Evolutionary conservation across 2,888 invertebrate genomes (phyloP).

Genomic region (Erebia palarica): DNA sequence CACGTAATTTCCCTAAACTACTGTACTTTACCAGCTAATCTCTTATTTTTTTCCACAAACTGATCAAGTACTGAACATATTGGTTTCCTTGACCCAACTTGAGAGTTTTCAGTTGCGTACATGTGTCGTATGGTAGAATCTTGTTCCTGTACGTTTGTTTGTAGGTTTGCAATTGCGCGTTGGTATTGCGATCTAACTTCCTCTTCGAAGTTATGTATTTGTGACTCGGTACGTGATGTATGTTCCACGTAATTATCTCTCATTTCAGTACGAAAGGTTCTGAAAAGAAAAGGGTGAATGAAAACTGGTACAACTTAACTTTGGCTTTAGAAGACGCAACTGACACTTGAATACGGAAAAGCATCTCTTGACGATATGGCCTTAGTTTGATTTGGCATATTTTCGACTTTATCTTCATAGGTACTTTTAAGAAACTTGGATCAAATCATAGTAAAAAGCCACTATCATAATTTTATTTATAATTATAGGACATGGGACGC

Average conservation of each 20-base stretch:
- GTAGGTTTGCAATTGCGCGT: conserved; percentile 48
- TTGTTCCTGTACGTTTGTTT: conserved; percentile 53
- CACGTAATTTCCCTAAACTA: neutral
- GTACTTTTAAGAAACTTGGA: too few relatives aligned
- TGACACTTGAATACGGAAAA: too few relatives aligned
- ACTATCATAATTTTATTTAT: too few relatives aligned
- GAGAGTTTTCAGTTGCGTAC: conserved; percentile 58
- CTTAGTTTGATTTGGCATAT: too few relatives aligned
- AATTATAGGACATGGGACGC: too few relatives aligned
- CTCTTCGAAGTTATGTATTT: conserved; percentile 58
- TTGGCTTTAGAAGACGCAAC: too few relatives aligned
- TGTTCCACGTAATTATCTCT: conserved; percentile 62
- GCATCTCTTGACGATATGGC: too few relatives aligned
- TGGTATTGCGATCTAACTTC: conserved; percentile 56
- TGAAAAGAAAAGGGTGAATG: conserved; percentile 44
- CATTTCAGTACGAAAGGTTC: conserved; percentile 67
- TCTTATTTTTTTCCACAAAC: conserved; percentile 57
- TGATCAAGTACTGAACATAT: conserved; percentile 61
- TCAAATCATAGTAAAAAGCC: too few relatives aligned
- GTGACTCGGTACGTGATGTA: conserved; percentile 48
- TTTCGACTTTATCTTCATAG: too few relatives aligned
- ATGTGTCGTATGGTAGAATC: conserved; percentile 44
- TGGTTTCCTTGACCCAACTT: conserved; percentile 60
- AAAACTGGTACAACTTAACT: too few relatives aligned
- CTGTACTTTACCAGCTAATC: conserved; percentile 46